Evolutionary conservation across 1,140 invertebrate genomes (phyloP).

Genomic region (Cecropterus lyciades): DNA sequence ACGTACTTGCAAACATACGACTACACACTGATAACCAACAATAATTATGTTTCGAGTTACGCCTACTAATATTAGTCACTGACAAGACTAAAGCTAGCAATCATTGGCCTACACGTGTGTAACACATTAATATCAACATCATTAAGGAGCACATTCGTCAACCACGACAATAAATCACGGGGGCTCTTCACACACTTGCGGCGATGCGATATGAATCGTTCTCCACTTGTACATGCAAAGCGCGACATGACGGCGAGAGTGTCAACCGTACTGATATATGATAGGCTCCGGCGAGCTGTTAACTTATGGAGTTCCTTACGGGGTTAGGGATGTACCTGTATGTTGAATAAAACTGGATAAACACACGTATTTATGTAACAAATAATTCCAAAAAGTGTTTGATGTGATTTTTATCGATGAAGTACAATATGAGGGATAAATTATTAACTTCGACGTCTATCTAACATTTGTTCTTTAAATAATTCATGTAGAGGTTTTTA

Average conservation of each 20-base stretch:
- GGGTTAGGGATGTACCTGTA: conserved; percentile 48
- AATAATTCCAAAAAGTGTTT: too few species aligned
- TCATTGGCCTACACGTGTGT: conserved; percentile 22
- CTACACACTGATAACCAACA: background rate
- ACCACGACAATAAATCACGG: conserved; percentile 29
- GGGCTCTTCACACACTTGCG: conserved; percentile 24
- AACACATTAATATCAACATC: conserved; percentile 33
- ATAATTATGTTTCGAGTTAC: conserved; percentile 1
- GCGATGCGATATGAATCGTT: conserved; percentile 30
- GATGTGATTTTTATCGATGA: too few species aligned
- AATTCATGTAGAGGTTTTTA: too few species aligned
- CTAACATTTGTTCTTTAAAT: too few species aligned
- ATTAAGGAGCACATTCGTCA: conserved; percentile 31
- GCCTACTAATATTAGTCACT: conserved; percentile 23
- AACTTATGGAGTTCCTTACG: conserved; percentile 71
- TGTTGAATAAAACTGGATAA: too few species aligned
- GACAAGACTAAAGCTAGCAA: conserved; percentile 28
- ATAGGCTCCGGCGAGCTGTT: conserved; percentile 67
- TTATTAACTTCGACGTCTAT: too few species aligned
- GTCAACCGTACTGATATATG: conserved; percentile 72
- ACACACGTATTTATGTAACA: too few species aligned
- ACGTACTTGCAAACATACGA: too few species aligned
- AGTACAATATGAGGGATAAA: too few species aligned
- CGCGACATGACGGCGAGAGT: conserved; percentile 59
- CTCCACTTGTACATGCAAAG: conserved; percentile 42